Evolutionary conservation across 1,140 invertebrate species (phyloP), one percentile per base, ranked within the genome.

Genomic region (Apolygus lucorum): DNA sequence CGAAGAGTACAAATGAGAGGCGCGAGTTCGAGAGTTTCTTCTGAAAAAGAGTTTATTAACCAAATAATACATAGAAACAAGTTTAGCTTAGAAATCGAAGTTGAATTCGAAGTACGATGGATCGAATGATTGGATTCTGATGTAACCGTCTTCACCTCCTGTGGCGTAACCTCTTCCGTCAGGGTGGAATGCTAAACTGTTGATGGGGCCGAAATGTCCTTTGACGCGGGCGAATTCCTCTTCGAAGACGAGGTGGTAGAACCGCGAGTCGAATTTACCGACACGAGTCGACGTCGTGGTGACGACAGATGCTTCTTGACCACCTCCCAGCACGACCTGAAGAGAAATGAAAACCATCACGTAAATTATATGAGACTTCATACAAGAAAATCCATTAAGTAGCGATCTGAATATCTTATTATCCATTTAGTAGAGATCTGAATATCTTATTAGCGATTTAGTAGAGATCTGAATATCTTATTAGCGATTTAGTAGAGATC

Each of bases 121-220:
- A 85, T 99, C 98, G 80, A 99, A 98, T 76, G 87, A 89, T 79
- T 99, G 95, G 65, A 99, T 87, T 77, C 96, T 84, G 27, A 99
- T 89, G 80, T 96, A 99, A 85, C 98, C 98, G 80, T 99, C 98
- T 84, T 99, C 97, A 77, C 95, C 97, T 52, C 97, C 98, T 72
- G 93, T 96, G 67, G 92, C 91, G 78, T 96, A 98, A 78, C 93
- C 94, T 77, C 91, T 94, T 49, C 98, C 98, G 84, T 97, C 94
- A 13, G 98, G 98, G 84, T 99, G 95, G 81, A 99, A 99, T 59
- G 92, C 92, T 67, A 99, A 85, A 79, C 93, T 95, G 84, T 99
- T 99, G 75, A 99, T 99, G 0, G 98, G 98, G 75, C 98, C 98
- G 78, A 99, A 99, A 83, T 99, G 98, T 64, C 96, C 97, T 79